These are phyloP conservation scores for Platichthys flesus DNA, from an alignment of 2,113 vertebrate genomes.

Conservation along the genomic window DNA sequence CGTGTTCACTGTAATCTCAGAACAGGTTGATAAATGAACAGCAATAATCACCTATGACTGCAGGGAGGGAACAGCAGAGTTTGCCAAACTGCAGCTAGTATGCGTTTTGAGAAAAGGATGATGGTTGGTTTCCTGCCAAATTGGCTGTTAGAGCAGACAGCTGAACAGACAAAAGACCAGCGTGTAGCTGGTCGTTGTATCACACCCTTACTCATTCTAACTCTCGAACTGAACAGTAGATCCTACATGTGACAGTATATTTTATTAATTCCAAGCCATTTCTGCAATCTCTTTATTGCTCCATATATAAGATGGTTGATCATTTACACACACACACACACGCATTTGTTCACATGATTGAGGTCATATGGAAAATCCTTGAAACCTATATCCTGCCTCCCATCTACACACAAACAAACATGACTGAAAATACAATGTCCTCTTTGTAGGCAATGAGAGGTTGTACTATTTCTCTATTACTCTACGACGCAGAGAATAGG, in stretches of 20 bases:
- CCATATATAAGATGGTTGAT: neutral
- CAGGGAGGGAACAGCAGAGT: neutral
- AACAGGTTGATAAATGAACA: neutral
- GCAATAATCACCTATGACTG: neutral
- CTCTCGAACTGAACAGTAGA: slow-evolving; percentile 13
- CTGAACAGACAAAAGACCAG: slow-evolving; percentile 43
- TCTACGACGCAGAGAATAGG: neutral
- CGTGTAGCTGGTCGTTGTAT: slow-evolving; percentile 14
- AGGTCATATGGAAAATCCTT: too few relatives aligned
- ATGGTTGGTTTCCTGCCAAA: slow-evolving; percentile 43
- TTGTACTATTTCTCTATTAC: neutral
- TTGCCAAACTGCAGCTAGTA: neutral
- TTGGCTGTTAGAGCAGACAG: slow-evolving; percentile 37
- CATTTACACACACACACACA: neutral
- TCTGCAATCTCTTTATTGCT: neutral
- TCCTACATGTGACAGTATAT: neutral
- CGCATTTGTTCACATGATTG: neutral
- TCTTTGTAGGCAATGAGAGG: neutral
- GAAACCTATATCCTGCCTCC: neutral
- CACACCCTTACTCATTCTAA: slow-evolving; percentile 15
- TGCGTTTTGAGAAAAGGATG: slow-evolving; percentile 9
- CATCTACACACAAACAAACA: neutral
- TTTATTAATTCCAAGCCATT: neutral
- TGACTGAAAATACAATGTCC: neutral
- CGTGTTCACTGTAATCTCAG: too few relatives aligned